Percentiles rank a stretch among this genome's conserved stretches.
Evolutionary conservation across 2,797 vertebrate genomes (phyloP).

Genomic region (Lepus oiostolus): DNA sequence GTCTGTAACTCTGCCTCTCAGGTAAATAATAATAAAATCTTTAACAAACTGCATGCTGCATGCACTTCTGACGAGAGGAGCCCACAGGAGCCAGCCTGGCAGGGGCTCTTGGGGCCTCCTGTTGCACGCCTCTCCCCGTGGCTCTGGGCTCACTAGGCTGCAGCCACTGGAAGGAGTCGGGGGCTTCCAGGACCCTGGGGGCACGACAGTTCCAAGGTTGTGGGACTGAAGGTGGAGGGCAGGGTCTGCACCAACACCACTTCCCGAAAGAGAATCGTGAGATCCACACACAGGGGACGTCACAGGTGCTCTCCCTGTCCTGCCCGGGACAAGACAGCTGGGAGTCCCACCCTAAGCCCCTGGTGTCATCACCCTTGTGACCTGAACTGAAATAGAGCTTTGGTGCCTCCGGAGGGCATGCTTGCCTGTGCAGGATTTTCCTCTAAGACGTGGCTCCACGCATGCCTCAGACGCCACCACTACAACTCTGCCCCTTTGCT

Average conservation of each 20-base stretch:
- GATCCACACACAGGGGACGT: too few species aligned
- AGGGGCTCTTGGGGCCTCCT: neutral
- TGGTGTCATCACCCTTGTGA: neutral
- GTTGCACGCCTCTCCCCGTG: fast-evolving
- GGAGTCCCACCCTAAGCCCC: neutral
- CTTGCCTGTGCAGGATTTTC: neutral
- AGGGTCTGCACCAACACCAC: fast-evolving
- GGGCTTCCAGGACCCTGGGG: fast-evolving
- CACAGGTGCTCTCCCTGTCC: fast-evolving
- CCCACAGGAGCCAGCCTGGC: neutral
- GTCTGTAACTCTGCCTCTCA: too few species aligned
- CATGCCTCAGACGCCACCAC: neutral
- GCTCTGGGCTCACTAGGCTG: neutral
- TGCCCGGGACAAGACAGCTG: neutral
- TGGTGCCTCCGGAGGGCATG: neutral
- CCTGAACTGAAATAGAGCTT: neutral
- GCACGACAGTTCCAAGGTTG: fast-evolving
- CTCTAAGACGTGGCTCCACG: neutral
- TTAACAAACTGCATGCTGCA: neutral
- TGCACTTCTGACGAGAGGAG: neutral
- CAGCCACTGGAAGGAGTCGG: neutral
- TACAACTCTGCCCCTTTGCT: neutral
- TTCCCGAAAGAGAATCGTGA: neutral
- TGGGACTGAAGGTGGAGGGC: neutral
- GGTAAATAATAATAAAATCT: too few species aligned